phyloP scores from a whole-genome alignment of 92 coral and sea anemone species.

The Galaxea fascicularis region DNA sequence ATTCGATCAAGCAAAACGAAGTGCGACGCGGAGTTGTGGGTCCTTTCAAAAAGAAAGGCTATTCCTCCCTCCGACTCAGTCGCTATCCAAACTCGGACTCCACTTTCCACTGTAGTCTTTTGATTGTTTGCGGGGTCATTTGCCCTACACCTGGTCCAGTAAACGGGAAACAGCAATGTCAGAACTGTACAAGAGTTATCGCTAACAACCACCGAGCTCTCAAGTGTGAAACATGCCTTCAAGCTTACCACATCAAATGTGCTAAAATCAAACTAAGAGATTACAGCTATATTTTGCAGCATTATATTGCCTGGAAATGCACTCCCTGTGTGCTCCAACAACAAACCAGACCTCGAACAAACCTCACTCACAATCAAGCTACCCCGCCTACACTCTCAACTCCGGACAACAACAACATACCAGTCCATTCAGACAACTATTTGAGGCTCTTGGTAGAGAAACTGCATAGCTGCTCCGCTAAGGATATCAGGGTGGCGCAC shows the following conservation, averaged over 20 bases:
- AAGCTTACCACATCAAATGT: conserved; percentile 1
- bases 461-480: conserved; percentile 7
- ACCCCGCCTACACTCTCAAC: background rate
- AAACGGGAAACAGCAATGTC: background rate
- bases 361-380: background rate
- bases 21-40: background rate
- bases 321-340: background rate
- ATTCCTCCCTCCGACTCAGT: conserved; percentile 9
- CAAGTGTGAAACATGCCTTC: background rate
- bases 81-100: conserved; percentile 19
- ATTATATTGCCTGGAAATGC: conserved; percentile 2
- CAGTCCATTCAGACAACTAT: background rate
- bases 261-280: background rate
- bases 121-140: background rate
- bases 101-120: conserved; percentile 6
- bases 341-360: too few species aligned
- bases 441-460: background rate
- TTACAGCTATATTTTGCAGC: background rate
- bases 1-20: conserved; percentile 3
- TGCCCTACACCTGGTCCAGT: conserved; percentile 1
- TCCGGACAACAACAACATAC: background rate
- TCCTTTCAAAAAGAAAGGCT: conserved; percentile 12
- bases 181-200: background rate
- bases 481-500: conserved; percentile 45
- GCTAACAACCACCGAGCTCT: conserved; percentile 6